Conservation (phyloP, 2,888 invertebrate species). For the Escarpia spicata region DNA sequence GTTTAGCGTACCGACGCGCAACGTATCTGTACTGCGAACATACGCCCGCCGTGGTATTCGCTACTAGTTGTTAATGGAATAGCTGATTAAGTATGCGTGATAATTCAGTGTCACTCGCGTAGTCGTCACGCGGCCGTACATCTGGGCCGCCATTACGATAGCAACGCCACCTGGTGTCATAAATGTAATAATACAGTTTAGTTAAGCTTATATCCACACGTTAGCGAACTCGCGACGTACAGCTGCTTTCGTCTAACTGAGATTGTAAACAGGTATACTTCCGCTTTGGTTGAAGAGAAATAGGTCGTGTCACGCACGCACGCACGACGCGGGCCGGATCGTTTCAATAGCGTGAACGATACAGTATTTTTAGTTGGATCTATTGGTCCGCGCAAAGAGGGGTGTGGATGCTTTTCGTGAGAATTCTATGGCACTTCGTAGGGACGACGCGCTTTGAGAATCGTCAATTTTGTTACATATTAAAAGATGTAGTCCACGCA, state of each 20-base stretch:
- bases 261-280: not conserved
- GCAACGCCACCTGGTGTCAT: slow-evolving; percentile 13
- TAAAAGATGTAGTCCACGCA: not conserved
- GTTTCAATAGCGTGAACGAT: not conserved
- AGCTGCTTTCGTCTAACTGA: slow-evolving; percentile 1
- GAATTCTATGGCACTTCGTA: not conserved
- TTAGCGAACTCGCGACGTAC: not conserved
- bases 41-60: not conserved
- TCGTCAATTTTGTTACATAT: not conserved
- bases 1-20: not conserved
- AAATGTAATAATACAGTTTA: not conserved
- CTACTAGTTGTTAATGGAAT: not conserved
- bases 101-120: not conserved
- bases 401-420: slow-evolving; percentile 1
- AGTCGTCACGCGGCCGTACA: not conserved
- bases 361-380: slow-evolving; percentile 7
- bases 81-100: slow-evolving; percentile 6
- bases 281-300: slow-evolving; percentile 16
- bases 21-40: not conserved
- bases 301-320: not conserved
- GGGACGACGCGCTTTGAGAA: not conserved
- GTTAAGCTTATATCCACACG: not conserved
- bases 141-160: not conserved
- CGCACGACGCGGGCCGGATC: not conserved
- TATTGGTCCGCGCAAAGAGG: not conserved